A percentile compares a stretch with the other conserved stretches of the same genome.
phyloP scores from a whole-genome alignment of 2,113 vertebrate genomes.

The Nettapus auritus region DNA sequence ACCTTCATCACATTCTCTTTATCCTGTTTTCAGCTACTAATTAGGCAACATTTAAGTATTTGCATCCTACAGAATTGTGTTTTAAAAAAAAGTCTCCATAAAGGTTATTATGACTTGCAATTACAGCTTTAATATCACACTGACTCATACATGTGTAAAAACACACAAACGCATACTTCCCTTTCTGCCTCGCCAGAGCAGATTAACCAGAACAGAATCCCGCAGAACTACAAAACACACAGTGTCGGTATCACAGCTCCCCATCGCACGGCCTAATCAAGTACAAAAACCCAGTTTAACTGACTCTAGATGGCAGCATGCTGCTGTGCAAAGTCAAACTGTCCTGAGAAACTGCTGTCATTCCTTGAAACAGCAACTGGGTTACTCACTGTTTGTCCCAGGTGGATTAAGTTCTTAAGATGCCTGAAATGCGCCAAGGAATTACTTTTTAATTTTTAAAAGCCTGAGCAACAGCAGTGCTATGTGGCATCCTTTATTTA shows the following conservation, averaged over 20 bases:
- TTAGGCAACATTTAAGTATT: not conserved
- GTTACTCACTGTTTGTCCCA: not conserved
- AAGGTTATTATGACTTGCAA: not conserved
- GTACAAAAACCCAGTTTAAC: not conserved
- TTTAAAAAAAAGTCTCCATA: not conserved
- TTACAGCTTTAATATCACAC: not conserved
- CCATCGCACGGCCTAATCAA: fast-evolving
- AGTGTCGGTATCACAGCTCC: fast-evolving
- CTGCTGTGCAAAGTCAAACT: not conserved
- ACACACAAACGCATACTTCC: not conserved
- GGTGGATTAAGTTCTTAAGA: slow-evolving; percentile 15
- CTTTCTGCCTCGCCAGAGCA: not conserved
- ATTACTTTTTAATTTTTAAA: slow-evolving; percentile 19
- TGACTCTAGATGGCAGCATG: slow-evolving; percentile 75
- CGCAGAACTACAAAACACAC: not conserved
- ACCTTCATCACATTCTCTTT: not conserved
- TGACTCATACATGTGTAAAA: not conserved
- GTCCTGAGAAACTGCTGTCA: not conserved
- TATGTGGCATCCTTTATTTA: not conserved
- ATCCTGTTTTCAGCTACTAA: not conserved
- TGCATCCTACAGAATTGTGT: not conserved
- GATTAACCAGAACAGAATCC: not conserved
- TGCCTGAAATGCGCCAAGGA: not conserved
- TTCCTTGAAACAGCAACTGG: not conserved
- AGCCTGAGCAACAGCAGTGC: not conserved